phyloP scores from a whole-genome alignment of 2,888 invertebrate genomes.

The Eumerus sabulonum region DNA sequence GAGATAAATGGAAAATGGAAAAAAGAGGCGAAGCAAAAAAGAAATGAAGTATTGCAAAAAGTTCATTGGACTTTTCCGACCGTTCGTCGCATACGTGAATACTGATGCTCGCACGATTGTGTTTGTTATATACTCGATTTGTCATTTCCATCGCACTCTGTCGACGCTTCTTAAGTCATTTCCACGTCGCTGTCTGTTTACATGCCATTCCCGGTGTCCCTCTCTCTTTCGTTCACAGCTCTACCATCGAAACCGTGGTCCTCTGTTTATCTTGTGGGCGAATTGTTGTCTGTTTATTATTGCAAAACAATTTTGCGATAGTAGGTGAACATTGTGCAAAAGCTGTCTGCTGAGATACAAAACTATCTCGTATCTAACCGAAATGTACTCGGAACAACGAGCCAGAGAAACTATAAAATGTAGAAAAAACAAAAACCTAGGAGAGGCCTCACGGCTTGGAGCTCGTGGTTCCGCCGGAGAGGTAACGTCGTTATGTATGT shows the following conservation, averaged over 20 bases:
- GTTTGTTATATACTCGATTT: slow-evolving; percentile 35
- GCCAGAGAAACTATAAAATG: slow-evolving; percentile 36
- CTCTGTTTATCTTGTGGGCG: slow-evolving; percentile 30
- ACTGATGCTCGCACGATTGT: no score
- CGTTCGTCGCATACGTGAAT: slow-evolving; percentile 22
- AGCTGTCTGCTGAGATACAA: slow-evolving; percentile 42
- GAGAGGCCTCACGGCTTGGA: not conserved
- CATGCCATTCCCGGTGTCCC: not conserved
- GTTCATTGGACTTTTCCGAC: slow-evolving; percentile 68
- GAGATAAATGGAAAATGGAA: slow-evolving; percentile 28
- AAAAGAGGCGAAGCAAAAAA: slow-evolving; percentile 5
- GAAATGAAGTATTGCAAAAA: slow-evolving; percentile 60
- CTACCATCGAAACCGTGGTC: no score
- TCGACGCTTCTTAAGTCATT: slow-evolving; percentile 47
- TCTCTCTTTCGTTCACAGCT: slow-evolving; percentile 10
- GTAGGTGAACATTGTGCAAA: slow-evolving; percentile 61
- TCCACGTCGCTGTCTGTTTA: slow-evolving; percentile 37
- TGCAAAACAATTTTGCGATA: slow-evolving; percentile 54
- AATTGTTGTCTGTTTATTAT: slow-evolving; percentile 34
- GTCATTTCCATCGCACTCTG: slow-evolving; percentile 18
- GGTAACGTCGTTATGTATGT: slow-evolving; percentile 24
- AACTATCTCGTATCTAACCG: no score
- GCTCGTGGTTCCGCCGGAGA: slow-evolving; percentile 5
- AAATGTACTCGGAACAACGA: slow-evolving; percentile 12
- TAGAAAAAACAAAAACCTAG: not conserved